Evolutionary conservation across 2,888 invertebrate species (phyloP), one percentile per base, ranked within the genome.

Genomic region (Calephelis perditalis): DNA sequence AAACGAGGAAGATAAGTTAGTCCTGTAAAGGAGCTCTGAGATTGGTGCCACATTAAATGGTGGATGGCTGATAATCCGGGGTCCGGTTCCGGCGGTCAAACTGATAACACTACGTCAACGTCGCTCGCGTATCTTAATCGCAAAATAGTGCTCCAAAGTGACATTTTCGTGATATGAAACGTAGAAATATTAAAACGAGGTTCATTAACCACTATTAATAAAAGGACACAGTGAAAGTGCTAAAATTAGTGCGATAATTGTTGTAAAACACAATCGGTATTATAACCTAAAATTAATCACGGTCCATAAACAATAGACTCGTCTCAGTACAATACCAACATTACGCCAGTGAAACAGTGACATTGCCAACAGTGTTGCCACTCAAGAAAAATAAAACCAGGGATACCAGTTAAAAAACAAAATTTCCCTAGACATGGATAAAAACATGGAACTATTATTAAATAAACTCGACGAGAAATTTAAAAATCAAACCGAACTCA

Each of bases 401-500:
- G 40, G 57, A 12, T 57, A 57, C 57, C 44, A 57, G 12, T 44
- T 44, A 57, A 15, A 12, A 12, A 52, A 52, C 35, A 9, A 45
- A 45, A 11, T 45, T 45, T 45, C 45, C 45, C 11, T 9, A 45
- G 45, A 9, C 10, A 60, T 60, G 60, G 58, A 60, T 56, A 60
- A 58, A 60, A 59, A 58, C 45, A 63, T 63, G 61, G 58, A 63
- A 45, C 36, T 59, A 44, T 47, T 59, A 15, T 43, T 61, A 52
- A 44, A 56, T 36, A 63, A 63, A 63, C 47, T 63, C 26, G 63
- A 63, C 12, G 61, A 61, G 45, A 61, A 63, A 55, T 44, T 63
- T 26, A 57, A 61, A n/a, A 52, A 63, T 5, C 63, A 63, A 61
- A 61, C 63, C 10, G 12, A 46, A 57, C 44, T 59, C 3, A 63